Percentiles rank a stretch among this genome's conserved stretches.
These are phyloP conservation scores for Apodemia duryi DNA, from an alignment of 2,888 invertebrate species.

Conservation along the genomic window DNA sequence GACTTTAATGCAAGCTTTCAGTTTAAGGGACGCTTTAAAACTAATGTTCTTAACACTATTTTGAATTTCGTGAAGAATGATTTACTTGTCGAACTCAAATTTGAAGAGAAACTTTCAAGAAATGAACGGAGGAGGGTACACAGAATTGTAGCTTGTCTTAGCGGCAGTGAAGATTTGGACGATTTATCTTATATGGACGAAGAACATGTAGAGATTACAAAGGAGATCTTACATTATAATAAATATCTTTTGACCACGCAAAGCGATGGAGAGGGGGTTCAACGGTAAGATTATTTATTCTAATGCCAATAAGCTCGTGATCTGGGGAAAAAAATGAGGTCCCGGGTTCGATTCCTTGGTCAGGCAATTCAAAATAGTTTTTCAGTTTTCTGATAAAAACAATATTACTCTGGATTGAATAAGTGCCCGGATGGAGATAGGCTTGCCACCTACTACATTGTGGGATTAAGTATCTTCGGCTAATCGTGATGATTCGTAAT, in stretches of 20 bases:
- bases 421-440: too few species aligned
- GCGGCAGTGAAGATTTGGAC: neutral
- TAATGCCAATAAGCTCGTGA: too few species aligned
- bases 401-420: too few species aligned
- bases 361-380: too few species aligned
- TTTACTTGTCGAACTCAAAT: slow-evolving; percentile 40
- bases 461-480: too few species aligned
- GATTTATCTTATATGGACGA: neutral
- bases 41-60: slow-evolving; percentile 41
- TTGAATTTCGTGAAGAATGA: slow-evolving; percentile 53
- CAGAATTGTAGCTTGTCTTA: neutral
- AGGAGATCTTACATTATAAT: neutral
- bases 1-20: neutral
- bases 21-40: slow-evolving; percentile 33
- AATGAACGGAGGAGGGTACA: neutral
- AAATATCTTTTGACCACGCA: neutral
- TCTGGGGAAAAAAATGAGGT: too few species aligned
- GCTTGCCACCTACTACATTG: too few species aligned
- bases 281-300: neutral
- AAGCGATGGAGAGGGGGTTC: neutral
- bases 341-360: too few species aligned
- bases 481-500: too few species aligned
- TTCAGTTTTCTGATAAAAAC: too few species aligned
- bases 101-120: slow-evolving; percentile 38
- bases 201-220: neutral